Conservation (phyloP, 1,140 invertebrate species). For the Thalassaphorura encarpata region DNA sequence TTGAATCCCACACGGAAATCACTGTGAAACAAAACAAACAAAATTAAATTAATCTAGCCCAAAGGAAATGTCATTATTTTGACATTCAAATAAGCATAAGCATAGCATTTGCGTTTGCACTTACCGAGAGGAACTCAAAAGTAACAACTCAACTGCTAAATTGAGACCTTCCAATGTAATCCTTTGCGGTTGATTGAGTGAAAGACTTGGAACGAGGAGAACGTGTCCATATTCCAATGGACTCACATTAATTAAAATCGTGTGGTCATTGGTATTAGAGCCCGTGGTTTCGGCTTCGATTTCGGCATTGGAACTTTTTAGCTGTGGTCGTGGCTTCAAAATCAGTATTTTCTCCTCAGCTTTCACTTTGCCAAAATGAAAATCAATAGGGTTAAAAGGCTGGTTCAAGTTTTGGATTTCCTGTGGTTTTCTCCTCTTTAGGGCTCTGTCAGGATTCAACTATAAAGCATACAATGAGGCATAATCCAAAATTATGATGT, state of each 20-base stretch:
- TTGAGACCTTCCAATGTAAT: conserved; percentile 41
- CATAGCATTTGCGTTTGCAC: conserved; percentile 2
- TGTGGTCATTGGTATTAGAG: conserved; percentile 5
- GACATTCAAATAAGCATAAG: no score
- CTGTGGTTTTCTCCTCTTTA: conserved; percentile 50
- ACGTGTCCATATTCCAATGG: conserved; percentile 56
- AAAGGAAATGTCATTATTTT: no score
- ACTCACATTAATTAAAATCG: conserved; percentile 53
- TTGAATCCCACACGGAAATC: conserved; percentile 59
- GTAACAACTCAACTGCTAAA: conserved; percentile 41
- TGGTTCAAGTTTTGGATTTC: conserved; percentile 46
- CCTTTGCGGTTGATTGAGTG: conserved; percentile 49
- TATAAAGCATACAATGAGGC: no score
- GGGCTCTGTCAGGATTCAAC: conserved; percentile 53
- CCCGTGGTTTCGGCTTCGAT: no score
- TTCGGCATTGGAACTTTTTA: neutral
- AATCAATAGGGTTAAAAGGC: conserved; percentile 49
- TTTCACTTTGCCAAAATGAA: conserved; percentile 57
- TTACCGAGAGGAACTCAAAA: conserved; percentile 45
- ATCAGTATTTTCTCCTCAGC: conserved; percentile 48
- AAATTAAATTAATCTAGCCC: no score
- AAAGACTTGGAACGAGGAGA: conserved; percentile 51
- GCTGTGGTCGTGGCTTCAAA: conserved; percentile 25
- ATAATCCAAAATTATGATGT: no score
- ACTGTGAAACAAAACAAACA: no score